Evolutionary conservation across 2,113 vertebrate genomes (phyloP).

Genomic region (Campylomormyrus tamandua): DNA sequence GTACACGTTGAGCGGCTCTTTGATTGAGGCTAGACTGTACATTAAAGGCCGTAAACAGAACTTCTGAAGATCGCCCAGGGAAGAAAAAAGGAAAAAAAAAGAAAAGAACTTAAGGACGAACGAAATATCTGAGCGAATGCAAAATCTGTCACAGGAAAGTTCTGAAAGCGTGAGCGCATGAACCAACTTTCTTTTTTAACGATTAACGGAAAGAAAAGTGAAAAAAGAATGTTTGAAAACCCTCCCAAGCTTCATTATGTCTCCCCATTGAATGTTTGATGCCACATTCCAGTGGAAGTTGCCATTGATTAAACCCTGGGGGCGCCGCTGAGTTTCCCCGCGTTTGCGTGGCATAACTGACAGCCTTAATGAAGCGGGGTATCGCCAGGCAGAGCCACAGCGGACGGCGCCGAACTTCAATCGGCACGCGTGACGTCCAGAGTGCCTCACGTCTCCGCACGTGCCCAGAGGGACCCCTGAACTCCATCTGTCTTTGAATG

Average conservation of each 20-base stretch:
- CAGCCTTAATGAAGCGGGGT: constrained; percentile 67
- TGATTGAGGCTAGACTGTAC: not conserved
- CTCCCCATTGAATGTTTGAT: constrained; percentile 52
- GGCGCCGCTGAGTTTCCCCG: constrained; percentile 54
- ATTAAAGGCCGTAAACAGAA: not conserved
- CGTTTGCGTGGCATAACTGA: constrained; percentile 57
- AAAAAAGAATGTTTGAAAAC: not conserved
- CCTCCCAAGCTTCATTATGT: constrained; percentile 1
- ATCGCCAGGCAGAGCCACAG: constrained; percentile 44
- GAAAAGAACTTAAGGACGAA: not conserved
- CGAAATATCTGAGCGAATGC: not conserved
- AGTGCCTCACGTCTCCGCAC: constrained; percentile 48
- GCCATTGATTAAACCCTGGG: constrained; percentile 64
- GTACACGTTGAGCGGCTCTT: not conserved
- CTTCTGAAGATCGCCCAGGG: not conserved
- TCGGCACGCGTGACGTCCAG: constrained; percentile 54
- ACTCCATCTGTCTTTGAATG: constrained; percentile 47
- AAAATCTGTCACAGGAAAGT: not conserved
- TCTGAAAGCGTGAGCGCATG: not conserved
- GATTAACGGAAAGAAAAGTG: not conserved
- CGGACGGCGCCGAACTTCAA: constrained; percentile 59
- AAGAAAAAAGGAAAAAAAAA: not conserved
- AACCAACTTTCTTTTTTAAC: not conserved
- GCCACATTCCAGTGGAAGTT: constrained; percentile 55
- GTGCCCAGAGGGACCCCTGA: constrained; percentile 24